Evolutionary conservation across 1,140 invertebrate genomes (phyloP).

Genomic region (Gryon sp.): DNA sequence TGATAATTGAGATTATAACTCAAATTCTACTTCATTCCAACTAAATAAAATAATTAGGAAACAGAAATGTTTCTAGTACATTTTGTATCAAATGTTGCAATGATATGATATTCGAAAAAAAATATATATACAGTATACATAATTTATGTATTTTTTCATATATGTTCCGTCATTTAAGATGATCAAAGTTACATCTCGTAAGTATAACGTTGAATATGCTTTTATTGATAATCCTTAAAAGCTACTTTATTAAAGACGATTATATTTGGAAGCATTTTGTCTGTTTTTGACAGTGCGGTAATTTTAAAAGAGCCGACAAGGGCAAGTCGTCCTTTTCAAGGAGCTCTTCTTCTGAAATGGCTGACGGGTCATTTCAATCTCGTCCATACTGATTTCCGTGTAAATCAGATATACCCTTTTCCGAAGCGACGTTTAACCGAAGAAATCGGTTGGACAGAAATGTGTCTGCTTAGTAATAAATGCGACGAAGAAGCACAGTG

Average conservation of each 20-base stretch:
- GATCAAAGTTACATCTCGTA: no score
- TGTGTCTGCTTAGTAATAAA: slow-evolving; percentile 50
- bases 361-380: slow-evolving; percentile 45
- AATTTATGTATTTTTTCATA: no score
- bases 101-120: no score
- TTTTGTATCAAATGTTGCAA: no score
- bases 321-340: slow-evolving; percentile 45
- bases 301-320: slow-evolving; percentile 21
- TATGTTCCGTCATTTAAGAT: no score
- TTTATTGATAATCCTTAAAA: slow-evolving; percentile 12
- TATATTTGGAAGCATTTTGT: slow-evolving; percentile 14
- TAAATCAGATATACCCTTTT: slow-evolving; percentile 57
- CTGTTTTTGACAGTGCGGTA: slow-evolving; percentile 19
- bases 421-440: slow-evolving; percentile 49
- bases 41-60: no score
- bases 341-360: slow-evolving; percentile 32
- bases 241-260: slow-evolving; percentile 9
- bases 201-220: no score
- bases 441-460: slow-evolving; percentile 59
- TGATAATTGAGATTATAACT: no score
- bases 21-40: no score
- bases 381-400: slow-evolving; percentile 51
- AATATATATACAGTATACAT: no score
- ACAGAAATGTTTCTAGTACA: no score
- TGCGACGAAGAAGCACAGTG: slow-evolving; percentile 51